Evolutionary conservation across 2,888 invertebrate species (phyloP).

Genomic region (Timandra comae): DNA sequence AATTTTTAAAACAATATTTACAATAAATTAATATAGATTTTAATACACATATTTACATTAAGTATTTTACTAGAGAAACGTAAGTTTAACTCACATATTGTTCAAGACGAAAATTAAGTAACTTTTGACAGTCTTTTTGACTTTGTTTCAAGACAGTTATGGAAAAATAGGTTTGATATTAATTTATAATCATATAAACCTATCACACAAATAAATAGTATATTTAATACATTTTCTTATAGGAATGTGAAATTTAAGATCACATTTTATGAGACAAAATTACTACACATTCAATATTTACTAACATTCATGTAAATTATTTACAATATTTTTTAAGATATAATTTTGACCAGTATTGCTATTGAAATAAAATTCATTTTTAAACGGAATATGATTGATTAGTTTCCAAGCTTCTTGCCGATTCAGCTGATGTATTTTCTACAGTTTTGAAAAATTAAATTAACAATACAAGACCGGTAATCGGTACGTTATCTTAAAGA

Average conservation of each 20-base stretch:
- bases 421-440: no score
- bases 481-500: no score
- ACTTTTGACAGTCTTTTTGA: no score
- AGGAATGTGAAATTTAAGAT: slow-evolving; percentile 11
- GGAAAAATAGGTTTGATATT: no score
- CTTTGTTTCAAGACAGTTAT: no score
- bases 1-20: slow-evolving; percentile 54
- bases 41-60: slow-evolving; percentile 54
- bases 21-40: slow-evolving; percentile 51
- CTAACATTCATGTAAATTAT: slow-evolving; percentile 1
- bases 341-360: no score
- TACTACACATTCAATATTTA: slow-evolving; percentile 2
- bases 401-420: no score
- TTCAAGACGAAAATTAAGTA: slow-evolving; percentile 8
- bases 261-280: slow-evolving; percentile 5
- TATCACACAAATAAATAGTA: slow-evolving; percentile 1
- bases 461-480: no score
- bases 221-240: slow-evolving; percentile 1
- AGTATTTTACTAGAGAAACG: slow-evolving; percentile 32
- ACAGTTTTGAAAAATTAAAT: no score
- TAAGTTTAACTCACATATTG: slow-evolving; percentile 11
- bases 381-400: no score
- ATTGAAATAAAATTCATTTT: no score
- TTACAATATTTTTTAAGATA: slow-evolving; percentile 1
- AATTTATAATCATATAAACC: no score